Percentiles rank a stretch among this genome's conserved stretches.
phyloP scores from a whole-genome alignment of 1,140 invertebrate species.

The Drosophila navojoa region DNA sequence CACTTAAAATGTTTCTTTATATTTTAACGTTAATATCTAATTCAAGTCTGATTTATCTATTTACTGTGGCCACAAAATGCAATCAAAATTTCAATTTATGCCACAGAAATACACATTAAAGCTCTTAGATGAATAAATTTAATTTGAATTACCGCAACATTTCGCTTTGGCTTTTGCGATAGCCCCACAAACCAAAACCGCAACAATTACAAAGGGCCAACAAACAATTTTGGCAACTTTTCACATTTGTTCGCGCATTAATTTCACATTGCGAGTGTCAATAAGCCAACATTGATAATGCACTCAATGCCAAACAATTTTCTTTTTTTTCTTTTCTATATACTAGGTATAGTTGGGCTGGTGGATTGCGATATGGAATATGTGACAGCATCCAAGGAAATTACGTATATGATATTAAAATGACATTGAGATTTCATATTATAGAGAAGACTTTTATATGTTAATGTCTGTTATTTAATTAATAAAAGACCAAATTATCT shows the following conservation, averaged over 20 bases:
- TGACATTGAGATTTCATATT: too few species aligned
- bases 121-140: constrained; percentile 1
- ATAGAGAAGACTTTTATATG: too few species aligned
- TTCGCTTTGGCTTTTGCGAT: constrained; percentile 41
- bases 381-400: neutral
- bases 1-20: too few species aligned
- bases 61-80: too few species aligned
- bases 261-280: constrained; percentile 63
- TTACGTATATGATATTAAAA: neutral
- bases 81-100: neutral
- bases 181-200: constrained; percentile 35
- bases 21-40: too few species aligned
- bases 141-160: constrained; percentile 36
- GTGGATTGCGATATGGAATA: neutral
- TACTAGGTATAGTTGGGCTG: neutral
- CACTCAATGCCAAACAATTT: constrained; percentile 39
- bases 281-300: constrained; percentile 71
- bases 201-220: constrained; percentile 66
- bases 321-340: neutral
- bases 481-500: too few species aligned
- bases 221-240: constrained; percentile 71
- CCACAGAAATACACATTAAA: neutral
- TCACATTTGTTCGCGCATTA: constrained; percentile 63
- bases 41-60: too few species aligned
- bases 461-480: too few species aligned